phyloP scores from a whole-genome alignment of 37 sponge, comb jelly and placozoan species.

The Lycopodina hypogea region DNA sequence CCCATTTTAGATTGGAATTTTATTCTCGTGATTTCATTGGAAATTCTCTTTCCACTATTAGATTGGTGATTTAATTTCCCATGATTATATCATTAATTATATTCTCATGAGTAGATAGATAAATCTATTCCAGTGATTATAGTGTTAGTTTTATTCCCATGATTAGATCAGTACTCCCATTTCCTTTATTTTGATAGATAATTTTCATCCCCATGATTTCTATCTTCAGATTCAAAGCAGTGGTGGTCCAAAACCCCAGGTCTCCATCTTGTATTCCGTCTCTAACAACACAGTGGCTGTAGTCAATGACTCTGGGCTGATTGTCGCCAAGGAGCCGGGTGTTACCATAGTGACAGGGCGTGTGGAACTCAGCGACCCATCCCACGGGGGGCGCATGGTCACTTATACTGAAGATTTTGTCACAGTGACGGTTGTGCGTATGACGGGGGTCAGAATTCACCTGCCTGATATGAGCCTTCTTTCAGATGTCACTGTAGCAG shows the following conservation, averaged over 20 bases:
- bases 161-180: too few relatives aligned
- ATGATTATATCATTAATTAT: too few relatives aligned
- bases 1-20: too few relatives aligned
- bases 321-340: constrained; percentile 48
- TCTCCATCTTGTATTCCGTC: constrained; percentile 49
- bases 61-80: too few relatives aligned
- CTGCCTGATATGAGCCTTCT: constrained; percentile 62
- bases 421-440: constrained; percentile 54
- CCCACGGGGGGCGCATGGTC: constrained; percentile 7
- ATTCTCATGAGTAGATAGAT: too few relatives aligned
- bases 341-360: constrained; percentile 51
- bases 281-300: constrained; percentile 49
- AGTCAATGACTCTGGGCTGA: constrained; percentile 67
- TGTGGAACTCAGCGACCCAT: constrained; percentile 44
- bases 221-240: constrained; percentile 49
- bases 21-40: too few relatives aligned
- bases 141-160: too few relatives aligned
- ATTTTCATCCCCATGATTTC: not conserved
- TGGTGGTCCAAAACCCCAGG: constrained; percentile 73
- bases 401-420: constrained; percentile 68
- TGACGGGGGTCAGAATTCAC: constrained; percentile 82
- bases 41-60: too few relatives aligned
- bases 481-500: constrained; percentile 59
- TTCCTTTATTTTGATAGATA: too few relatives aligned
- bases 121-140: too few relatives aligned